A percentile compares a stretch with the other conserved stretches of the same genome.
These are phyloP conservation scores for Salvator merianae DNA, from an alignment of 2,113 vertebrate species.

Conservation along the genomic window DNA sequence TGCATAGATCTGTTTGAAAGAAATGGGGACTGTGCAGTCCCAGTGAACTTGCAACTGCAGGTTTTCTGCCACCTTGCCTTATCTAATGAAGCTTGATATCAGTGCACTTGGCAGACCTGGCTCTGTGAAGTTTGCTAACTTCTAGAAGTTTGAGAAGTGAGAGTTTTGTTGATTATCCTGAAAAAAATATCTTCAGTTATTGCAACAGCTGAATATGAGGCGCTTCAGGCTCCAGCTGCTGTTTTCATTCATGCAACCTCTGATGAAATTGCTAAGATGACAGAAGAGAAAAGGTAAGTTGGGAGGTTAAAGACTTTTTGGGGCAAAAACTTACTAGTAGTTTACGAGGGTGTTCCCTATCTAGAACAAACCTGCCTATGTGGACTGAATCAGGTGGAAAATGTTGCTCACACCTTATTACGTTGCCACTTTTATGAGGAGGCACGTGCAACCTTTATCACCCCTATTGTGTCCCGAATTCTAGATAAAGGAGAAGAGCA, in stretches of 20 bases:
- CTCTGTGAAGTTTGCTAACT: not conserved
- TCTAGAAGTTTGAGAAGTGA: not conserved
- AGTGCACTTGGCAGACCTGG: not conserved
- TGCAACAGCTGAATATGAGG: constrained; percentile 79
- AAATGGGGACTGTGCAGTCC: not conserved
- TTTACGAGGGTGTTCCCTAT: too few relatives aligned
- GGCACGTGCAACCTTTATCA: too few relatives aligned
- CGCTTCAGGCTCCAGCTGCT: constrained; percentile 76
- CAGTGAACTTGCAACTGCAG: not conserved
- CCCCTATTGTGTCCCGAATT: too few relatives aligned
- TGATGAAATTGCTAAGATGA: constrained; percentile 81
- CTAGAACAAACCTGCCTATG: too few relatives aligned
- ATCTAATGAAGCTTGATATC: not conserved
- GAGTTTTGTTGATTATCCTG: constrained; percentile 62
- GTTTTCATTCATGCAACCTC: constrained; percentile 74
- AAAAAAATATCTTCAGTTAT: constrained; percentile 78
- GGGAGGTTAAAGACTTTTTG: not conserved
- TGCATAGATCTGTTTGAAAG: not conserved
- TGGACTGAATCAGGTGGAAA: too few relatives aligned
- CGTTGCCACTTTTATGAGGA: too few relatives aligned
- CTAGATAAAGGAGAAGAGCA: too few relatives aligned
- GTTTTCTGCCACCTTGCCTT: not conserved
- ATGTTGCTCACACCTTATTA: too few relatives aligned
- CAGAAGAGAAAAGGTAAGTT: constrained; percentile 79
- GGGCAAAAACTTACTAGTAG: too few relatives aligned